Conservation (phyloP, 2,888 invertebrate genomes). For the Caenorhabditis uteleia region DNA sequence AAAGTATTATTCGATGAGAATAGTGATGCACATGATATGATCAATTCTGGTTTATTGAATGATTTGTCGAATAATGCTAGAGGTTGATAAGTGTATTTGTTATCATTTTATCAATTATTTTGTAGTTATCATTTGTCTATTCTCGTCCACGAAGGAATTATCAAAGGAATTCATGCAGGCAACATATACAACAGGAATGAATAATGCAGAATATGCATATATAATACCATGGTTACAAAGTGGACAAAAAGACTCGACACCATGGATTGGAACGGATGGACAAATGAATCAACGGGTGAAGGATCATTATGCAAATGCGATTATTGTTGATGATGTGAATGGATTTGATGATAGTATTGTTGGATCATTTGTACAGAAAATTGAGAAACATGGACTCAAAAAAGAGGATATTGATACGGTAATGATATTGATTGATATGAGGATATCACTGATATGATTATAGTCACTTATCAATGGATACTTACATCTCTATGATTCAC, state of each 20-base stretch:
- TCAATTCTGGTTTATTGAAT: constrained; percentile 52
- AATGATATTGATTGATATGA: neutral
- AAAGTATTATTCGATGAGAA: constrained; percentile 66
- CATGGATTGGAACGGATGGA: constrained; percentile 64
- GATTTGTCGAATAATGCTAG: constrained; percentile 62
- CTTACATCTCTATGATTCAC: constrained; percentile 66
- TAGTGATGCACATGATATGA: constrained; percentile 57
- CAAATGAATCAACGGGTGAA: constrained; percentile 64
- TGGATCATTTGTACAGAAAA: constrained; percentile 57
- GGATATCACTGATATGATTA: neutral
- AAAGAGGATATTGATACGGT: constrained; percentile 61
- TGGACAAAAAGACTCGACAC: constrained; percentile 49
- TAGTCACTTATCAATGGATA: constrained; percentile 65
- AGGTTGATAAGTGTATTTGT: constrained; percentile 38
- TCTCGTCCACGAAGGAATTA: constrained; percentile 66
- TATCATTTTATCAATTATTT: constrained; percentile 2
- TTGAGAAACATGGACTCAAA: constrained; percentile 61
- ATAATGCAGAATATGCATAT: constrained; percentile 62
- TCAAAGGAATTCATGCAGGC: constrained; percentile 68
- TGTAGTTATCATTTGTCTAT: constrained; percentile 65
- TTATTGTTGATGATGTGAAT: constrained; percentile 68
- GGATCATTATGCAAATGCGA: constrained; percentile 64
- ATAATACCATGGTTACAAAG: constrained; percentile 65
- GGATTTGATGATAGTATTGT: constrained; percentile 66
- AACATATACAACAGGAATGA: constrained; percentile 46